Conservation (phyloP, 92 coral and sea anemone species). For the Zoanthus sansibaricus region DNA sequence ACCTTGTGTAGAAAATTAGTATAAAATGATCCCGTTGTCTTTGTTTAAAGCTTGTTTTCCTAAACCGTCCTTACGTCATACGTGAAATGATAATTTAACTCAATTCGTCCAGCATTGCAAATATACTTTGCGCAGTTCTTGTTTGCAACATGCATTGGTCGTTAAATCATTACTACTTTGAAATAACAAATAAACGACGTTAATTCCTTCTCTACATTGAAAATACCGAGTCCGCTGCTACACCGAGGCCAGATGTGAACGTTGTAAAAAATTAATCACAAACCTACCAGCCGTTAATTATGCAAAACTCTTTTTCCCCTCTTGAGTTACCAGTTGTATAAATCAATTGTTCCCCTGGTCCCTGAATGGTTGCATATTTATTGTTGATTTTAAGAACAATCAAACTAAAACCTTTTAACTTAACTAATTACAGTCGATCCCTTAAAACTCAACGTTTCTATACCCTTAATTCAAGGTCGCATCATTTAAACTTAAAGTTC, state of each 20-base stretch:
- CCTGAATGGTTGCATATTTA: background rate
- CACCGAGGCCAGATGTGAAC: background rate
- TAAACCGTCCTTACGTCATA: constrained; percentile 39
- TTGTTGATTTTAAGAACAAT: too few relatives aligned
- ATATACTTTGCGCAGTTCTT: background rate
- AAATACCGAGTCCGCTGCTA: constrained; percentile 22
- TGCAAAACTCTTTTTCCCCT: constrained; percentile 13
- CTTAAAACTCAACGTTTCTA: too few relatives aligned
- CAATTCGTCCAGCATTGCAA: background rate
- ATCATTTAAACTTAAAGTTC: too few relatives aligned
- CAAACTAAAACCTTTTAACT: too few relatives aligned
- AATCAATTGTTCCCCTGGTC: background rate
- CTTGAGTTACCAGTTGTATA: constrained; percentile 12
- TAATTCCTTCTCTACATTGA: background rate
- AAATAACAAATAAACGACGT: background rate
- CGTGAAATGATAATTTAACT: background rate
- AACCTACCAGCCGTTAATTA: background rate
- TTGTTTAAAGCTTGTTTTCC: constrained; percentile 15
- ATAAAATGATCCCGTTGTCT: background rate
- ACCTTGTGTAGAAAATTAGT: background rate
- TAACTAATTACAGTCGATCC: too few relatives aligned
- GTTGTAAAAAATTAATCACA: constrained; percentile 20
- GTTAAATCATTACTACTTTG: background rate
- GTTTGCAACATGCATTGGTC: background rate
- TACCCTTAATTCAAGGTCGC: too few relatives aligned